Evolutionary conservation across 2,888 invertebrate species (phyloP).

Genomic region (Blera fallax): DNA sequence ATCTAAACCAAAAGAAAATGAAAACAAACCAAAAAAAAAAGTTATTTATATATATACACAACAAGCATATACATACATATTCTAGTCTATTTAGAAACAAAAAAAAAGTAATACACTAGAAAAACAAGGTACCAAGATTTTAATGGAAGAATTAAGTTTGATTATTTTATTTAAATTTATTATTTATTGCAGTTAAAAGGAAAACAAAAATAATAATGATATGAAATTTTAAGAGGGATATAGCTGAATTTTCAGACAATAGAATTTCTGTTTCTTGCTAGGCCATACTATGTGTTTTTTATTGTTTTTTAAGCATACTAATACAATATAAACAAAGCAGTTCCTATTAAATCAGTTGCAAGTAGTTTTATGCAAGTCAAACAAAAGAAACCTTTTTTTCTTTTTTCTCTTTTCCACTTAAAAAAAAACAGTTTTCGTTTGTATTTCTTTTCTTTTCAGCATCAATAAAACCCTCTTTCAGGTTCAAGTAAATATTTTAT

Average conservation of each 20-base stretch:
- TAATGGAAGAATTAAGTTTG: slow-evolving; percentile 38
- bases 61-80: slow-evolving; percentile 70
- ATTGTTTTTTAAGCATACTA: slow-evolving; percentile 45
- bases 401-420: neutral
- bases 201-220: neutral
- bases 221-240: slow-evolving; percentile 31
- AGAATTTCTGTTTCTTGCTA: slow-evolving; percentile 32
- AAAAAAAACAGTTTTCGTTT: neutral
- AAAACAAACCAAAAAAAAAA: slow-evolving; percentile 53
- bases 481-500: slow-evolving; percentile 34
- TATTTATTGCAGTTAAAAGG: slow-evolving; percentile 2
- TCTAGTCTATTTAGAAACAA: slow-evolving; percentile 64
- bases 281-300: slow-evolving; percentile 29
- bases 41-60: slow-evolving; percentile 71
- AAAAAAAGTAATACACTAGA: slow-evolving; percentile 53
- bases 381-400: slow-evolving; percentile 4
- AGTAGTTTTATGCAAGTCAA: slow-evolving; percentile 61
- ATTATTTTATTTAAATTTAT: slow-evolving; percentile 1
- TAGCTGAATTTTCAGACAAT: slow-evolving; percentile 53
- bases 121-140: slow-evolving; percentile 66
- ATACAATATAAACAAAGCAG: slow-evolving; percentile 66
- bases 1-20: slow-evolving; percentile 49
- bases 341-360: slow-evolving; percentile 70
- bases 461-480: slow-evolving; percentile 48
- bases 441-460: slow-evolving; percentile 17